These are phyloP conservation scores for Dendrolimus punctatus DNA, from an alignment of 1,140 invertebrate genomes.

Conservation along the genomic window DNA sequence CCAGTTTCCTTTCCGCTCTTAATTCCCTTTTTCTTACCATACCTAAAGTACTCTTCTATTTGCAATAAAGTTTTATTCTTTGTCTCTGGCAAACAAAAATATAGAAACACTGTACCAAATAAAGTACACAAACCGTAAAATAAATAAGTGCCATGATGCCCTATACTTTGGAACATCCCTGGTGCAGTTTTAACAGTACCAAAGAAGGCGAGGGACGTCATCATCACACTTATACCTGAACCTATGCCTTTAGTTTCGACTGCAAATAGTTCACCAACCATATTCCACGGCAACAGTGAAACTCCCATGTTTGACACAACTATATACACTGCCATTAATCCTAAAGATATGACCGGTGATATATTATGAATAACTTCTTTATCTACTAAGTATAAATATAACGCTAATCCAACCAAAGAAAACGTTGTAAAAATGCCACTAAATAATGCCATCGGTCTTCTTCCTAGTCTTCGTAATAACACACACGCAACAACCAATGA, in stretches of 20 bases:
- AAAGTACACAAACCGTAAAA: slow-evolving; percentile 75
- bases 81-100: slow-evolving; percentile 78
- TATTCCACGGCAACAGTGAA: slow-evolving; percentile 73
- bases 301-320: slow-evolving; percentile 63
- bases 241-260: slow-evolving; percentile 68
- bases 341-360: slow-evolving; percentile 45
- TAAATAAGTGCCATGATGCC: slow-evolving; percentile 74
- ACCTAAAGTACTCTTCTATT: slow-evolving; percentile 70
- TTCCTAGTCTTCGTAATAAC: slow-evolving; percentile 72
- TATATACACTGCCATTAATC: slow-evolving; percentile 56
- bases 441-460: slow-evolving; percentile 72
- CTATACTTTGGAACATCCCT: slow-evolving; percentile 69
- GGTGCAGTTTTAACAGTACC: slow-evolving; percentile 76
- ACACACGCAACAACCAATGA: slow-evolving; percentile 73
- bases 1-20: slow-evolving; percentile 7
- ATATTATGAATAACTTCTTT: slow-evolving; percentile 34
- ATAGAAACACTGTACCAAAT: slow-evolving; percentile 74
- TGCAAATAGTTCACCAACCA: slow-evolving; percentile 73
- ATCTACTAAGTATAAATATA: slow-evolving; percentile 56
- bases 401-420: slow-evolving; percentile 66
- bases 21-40: slow-evolving; percentile 27
- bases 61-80: slow-evolving; percentile 78
- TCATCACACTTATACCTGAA: slow-evolving; percentile 73
- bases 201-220: slow-evolving; percentile 76
- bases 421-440: slow-evolving; percentile 73